A percentile compares a stretch with the other conserved stretches of the same genome.
Conservation (phyloP, 2,888 invertebrate genomes). For the Amblyjoppa fuscipennis region DNA sequence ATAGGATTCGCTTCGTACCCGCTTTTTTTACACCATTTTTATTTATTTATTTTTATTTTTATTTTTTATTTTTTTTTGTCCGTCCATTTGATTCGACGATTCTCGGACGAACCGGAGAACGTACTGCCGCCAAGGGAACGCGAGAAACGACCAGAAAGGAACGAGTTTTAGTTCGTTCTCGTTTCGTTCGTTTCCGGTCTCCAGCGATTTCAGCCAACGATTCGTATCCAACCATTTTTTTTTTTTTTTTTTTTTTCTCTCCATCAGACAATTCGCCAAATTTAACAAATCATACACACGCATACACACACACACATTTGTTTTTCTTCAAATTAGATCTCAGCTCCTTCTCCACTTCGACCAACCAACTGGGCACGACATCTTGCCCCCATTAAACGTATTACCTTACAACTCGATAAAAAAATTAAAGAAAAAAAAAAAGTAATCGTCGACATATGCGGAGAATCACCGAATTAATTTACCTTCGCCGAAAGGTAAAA, state of each 20-base stretch:
- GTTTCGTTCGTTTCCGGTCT: constrained; percentile 35
- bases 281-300: not conserved
- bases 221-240: not conserved
- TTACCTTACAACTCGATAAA: not conserved
- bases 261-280: not conserved
- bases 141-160: constrained; percentile 21
- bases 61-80: constrained; percentile 7
- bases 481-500: not conserved
- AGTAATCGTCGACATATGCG: not conserved
- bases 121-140: constrained; percentile 36
- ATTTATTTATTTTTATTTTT: not conserved
- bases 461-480: not conserved
- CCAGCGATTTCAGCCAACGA: constrained; percentile 16
- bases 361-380: not conserved
- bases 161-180: constrained; percentile 13
- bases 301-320: not conserved
- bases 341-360: too few relatives aligned
- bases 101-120: constrained; percentile 39
- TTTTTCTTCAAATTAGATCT: not conserved
- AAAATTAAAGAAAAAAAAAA: not conserved
- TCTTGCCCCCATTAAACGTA: not conserved
- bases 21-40: not conserved
- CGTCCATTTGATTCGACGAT: constrained; percentile 38
- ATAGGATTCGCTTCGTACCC: constrained; percentile 14
- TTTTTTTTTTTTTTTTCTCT: not conserved